These are phyloP conservation scores for Poeciliopsis retropinna DNA, from an alignment of 2,113 vertebrate genomes.

Conservation along the genomic window DNA sequence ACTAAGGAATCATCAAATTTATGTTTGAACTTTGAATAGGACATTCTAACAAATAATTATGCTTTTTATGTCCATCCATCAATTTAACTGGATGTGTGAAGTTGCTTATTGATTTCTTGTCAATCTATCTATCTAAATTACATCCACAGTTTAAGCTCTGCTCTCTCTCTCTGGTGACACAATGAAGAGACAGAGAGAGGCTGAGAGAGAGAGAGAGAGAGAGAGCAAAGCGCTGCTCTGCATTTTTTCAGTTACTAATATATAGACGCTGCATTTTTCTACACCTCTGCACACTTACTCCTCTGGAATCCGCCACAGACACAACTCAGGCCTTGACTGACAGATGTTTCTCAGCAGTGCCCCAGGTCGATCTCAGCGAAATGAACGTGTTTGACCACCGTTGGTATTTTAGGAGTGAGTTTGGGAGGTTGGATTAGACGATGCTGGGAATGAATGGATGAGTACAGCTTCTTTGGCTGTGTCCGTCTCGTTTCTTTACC, in stretches of 20 bases:
- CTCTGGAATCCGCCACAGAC: constrained; percentile 34
- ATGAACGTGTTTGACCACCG: constrained; percentile 19
- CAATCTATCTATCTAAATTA: constrained; percentile 11
- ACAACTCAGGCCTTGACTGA: constrained; percentile 53
- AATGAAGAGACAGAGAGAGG: constrained; percentile 51
- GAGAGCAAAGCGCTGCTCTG: constrained; percentile 44
- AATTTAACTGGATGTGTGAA: too few relatives aligned
- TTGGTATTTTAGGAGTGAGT: constrained; percentile 4
- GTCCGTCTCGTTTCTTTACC: constrained; percentile 15
- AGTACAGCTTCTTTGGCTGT: constrained; percentile 36
- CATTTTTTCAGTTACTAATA: constrained; percentile 39
- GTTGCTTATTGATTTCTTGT: too few relatives aligned
- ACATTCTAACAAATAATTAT: too few relatives aligned
- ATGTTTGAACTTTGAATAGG: too few relatives aligned
- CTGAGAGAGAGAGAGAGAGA: constrained; percentile 49
- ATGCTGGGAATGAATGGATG: constrained; percentile 10
- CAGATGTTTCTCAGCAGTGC: constrained; percentile 51
- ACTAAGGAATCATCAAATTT: too few relatives aligned
- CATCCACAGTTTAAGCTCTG: constrained; percentile 28
- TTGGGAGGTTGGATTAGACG: constrained; percentile 4
- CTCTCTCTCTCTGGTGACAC: constrained; percentile 41
- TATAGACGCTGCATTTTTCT: constrained; percentile 42
- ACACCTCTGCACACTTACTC: constrained; percentile 49
- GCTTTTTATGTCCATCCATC: too few relatives aligned
- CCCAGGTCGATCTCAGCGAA: constrained; percentile 31